phyloP scores from a whole-genome alignment of 1,140 invertebrate species.

The Euwallacea fornicatus region DNA sequence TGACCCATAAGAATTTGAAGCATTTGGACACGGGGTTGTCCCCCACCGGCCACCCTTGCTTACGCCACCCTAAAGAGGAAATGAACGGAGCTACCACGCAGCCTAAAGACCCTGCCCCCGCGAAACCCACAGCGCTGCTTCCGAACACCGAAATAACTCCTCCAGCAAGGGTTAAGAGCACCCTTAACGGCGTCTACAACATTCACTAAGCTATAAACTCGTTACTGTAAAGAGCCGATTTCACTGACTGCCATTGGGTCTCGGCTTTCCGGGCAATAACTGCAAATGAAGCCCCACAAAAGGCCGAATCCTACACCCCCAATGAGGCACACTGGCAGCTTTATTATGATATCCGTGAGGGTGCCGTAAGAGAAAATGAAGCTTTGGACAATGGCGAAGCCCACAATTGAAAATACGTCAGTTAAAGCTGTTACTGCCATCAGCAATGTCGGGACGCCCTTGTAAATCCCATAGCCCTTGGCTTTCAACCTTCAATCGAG shows the following conservation, averaged over 20 bases:
- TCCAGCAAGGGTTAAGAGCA: constrained; percentile 73
- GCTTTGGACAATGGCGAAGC: constrained; percentile 18
- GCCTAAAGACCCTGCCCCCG: constrained; percentile 77
- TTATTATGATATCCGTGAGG: constrained; percentile 13
- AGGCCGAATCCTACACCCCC: constrained; percentile 17
- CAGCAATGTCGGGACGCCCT: constrained; percentile 19
- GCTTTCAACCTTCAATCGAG: constrained; percentile 12
- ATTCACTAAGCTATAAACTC: too few species aligned
- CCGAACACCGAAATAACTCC: constrained; percentile 82
- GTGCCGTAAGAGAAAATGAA: constrained; percentile 16
- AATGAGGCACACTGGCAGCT: constrained; percentile 14
- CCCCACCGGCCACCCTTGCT: constrained; percentile 79
- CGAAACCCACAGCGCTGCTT: constrained; percentile 74
- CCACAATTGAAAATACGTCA: constrained; percentile 20
- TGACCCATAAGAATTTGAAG: constrained; percentile 90
- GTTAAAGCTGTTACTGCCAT: constrained; percentile 20
- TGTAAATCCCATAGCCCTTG: constrained; percentile 17
- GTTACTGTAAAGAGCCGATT: too few species aligned
- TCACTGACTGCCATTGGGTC: not conserved
- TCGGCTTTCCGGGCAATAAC: constrained; percentile 14
- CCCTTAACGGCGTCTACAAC: constrained; percentile 64
- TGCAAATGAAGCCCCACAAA: constrained; percentile 19
- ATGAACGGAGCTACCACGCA: constrained; percentile 80
- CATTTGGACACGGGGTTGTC: constrained; percentile 81
- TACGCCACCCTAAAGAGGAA: constrained; percentile 72